Evolutionary conservation across 2,888 invertebrate species (phyloP), one percentile per base, ranked within the genome.

Genomic region (Leptinotarsa peninsularis): DNA sequence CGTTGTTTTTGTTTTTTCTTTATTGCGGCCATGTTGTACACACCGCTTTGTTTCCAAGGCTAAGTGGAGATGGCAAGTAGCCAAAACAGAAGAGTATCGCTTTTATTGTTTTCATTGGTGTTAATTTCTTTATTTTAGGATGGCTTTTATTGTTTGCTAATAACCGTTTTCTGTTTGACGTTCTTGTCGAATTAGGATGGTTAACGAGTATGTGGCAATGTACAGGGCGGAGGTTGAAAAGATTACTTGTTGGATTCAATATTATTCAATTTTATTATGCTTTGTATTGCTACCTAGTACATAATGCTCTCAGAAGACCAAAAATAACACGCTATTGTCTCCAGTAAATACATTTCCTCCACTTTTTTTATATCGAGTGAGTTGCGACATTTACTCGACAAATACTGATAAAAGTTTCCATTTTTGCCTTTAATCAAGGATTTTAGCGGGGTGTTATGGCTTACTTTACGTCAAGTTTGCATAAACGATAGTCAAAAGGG

Each of bases 61-160:
- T 58, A 58, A 58, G 23, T 58, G 58, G 58, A 43, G 43, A 18
- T 58, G 58, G 58, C 58, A 58, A 23, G 21, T 23, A 21, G 58
- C 58, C 58, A 58, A 58, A 58, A 23, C 58, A 58, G 58, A 58
- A 58, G 58, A 58, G 58, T 58, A 58, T 58, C 58, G 23, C 13
- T 58, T 18, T 58, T 23, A 52, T 52, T 52, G 52, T 52, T 58
- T 18, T 58, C 23, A 58, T 58, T 58, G 58, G 58, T 58, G 58
- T 23, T 58, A 58, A 58, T 58, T 23, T 23, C 58, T 58, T 58
- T 58, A 58, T 58, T 58, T 58, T 58, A 23, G 21, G 58, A 58
- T 58, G 18, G 58, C 4, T 10, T 58, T 58, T 58, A 52, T 52
- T 58, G 23, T 58, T 58, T 15, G 58, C 23, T 58, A 23, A 58